Percentiles rank a stretch among this genome's conserved stretches.
Conservation (phyloP, 2,797 vertebrate species). For the Chrosomus eos region DNA sequence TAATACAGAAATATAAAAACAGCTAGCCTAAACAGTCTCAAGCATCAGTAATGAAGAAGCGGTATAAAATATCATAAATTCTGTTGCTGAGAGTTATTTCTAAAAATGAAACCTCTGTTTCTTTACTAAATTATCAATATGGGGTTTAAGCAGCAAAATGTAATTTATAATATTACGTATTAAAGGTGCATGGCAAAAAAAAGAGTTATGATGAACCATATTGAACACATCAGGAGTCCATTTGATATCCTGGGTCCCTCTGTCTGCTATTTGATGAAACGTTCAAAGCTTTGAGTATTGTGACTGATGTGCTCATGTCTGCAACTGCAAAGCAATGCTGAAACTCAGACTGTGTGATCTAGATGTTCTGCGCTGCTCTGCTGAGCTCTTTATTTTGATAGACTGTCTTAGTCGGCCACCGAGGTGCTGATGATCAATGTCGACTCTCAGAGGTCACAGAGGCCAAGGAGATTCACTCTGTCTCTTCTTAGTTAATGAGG, state of each 20-base stretch:
- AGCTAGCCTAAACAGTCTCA: background rate
- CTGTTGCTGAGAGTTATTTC: background rate
- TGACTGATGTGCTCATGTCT: constrained; percentile 30
- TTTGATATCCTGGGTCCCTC: background rate
- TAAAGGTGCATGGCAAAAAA: background rate
- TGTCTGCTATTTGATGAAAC: constrained; percentile 24
- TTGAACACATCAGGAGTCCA: background rate
- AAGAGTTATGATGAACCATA: background rate
- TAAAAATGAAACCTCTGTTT: background rate
- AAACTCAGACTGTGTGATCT: constrained; percentile 29
- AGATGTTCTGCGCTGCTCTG: constrained; percentile 8
- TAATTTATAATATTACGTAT: background rate
- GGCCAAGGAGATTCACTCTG: constrained; percentile 6
- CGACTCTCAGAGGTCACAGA: constrained; percentile 26
- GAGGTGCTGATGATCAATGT: constrained; percentile 42
- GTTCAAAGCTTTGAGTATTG: constrained; percentile 16
- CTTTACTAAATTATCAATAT: background rate
- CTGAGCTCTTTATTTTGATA: constrained; percentile 41
- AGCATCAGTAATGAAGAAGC: constrained; percentile 1
- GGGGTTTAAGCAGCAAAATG: background rate
- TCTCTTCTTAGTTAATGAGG: constrained; percentile 39
- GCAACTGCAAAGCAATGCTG: constrained; percentile 17
- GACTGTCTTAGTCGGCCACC: constrained; percentile 26
- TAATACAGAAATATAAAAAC: too few relatives aligned
- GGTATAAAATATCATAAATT: background rate